A percentile compares a stretch with the other conserved stretches of the same genome.
Evolutionary conservation across 2,797 vertebrate species (phyloP).

Genomic region (Enteromius thamalakanensis): DNA sequence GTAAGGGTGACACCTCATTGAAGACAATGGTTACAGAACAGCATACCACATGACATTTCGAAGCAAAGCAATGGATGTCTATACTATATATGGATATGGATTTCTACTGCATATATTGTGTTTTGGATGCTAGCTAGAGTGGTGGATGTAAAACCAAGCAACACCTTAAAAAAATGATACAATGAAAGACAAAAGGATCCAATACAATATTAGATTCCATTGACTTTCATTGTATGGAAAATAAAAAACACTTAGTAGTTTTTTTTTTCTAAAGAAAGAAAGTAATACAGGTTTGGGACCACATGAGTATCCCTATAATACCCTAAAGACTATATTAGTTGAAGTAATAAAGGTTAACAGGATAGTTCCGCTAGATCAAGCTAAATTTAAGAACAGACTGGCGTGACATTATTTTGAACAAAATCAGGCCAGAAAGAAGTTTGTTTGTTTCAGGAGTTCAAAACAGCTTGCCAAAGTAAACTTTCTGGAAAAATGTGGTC

Average conservation of each 20-base stretch:
- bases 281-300: background rate
- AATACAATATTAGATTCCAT: background rate
- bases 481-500: background rate
- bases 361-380: background rate
- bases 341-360: background rate
- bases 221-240: background rate
- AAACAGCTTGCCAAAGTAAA: background rate
- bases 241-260: background rate
- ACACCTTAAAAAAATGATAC: background rate
- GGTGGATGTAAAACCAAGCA: background rate
- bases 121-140: background rate
- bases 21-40: conserved; percentile 7
- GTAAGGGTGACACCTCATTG: conserved; percentile 21
- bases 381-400: background rate
- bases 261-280: background rate
- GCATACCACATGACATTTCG: conserved; percentile 7
- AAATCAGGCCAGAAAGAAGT: background rate
- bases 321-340: background rate
- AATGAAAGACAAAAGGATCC: background rate
- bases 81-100: conserved; percentile 1
- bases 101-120: background rate
- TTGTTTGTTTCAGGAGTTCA: conserved; percentile 1
- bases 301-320: background rate
- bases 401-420: background rate
- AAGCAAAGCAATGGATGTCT: background rate